phyloP scores from a whole-genome alignment of 2,113 vertebrate species.

The Plotosus lineatus region DNA sequence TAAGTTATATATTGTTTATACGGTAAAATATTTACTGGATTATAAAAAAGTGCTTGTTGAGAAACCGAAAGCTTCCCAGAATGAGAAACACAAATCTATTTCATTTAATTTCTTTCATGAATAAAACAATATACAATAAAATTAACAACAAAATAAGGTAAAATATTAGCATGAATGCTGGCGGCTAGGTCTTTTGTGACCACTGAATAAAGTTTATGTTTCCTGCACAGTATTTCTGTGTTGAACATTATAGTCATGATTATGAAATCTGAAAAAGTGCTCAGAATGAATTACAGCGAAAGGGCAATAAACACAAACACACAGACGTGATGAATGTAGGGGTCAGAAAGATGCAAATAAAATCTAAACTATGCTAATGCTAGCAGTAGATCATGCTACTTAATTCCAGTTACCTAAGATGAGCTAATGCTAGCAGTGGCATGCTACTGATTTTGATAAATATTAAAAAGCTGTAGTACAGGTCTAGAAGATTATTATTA shows the following conservation, averaged over 20 bases:
- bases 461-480: background rate
- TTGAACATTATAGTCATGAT: background rate
- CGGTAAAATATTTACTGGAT: background rate
- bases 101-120: background rate
- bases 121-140: background rate
- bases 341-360: background rate
- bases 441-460: background rate
- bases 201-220: background rate
- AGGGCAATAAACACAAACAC: background rate
- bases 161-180: slow-evolving; percentile 7
- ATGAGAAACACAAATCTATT: background rate
- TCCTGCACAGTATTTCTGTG: background rate
- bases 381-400: background rate
- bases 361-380: background rate
- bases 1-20: background rate
- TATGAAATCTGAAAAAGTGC: background rate
- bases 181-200: background rate
- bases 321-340: background rate
- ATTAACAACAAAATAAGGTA: background rate
- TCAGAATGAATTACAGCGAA: background rate
- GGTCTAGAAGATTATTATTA: background rate
- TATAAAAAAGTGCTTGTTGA: background rate
- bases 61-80: background rate
- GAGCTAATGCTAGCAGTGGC: background rate
- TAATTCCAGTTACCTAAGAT: background rate